Conservation (phyloP, 1,140 invertebrate species). For the Platorchestia sp. region DNA sequence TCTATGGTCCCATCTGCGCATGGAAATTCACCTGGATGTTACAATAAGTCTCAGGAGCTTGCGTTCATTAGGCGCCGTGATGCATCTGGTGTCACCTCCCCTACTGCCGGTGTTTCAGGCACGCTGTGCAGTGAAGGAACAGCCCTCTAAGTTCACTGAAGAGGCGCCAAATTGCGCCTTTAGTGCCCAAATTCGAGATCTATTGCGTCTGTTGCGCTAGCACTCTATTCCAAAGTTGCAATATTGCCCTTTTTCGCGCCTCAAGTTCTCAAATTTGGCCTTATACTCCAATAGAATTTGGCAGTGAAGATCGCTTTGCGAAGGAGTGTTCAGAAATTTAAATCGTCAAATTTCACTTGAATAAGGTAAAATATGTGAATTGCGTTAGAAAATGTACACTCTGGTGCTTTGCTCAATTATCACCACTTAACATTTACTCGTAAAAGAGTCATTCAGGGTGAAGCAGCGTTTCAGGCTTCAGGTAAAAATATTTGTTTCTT, state of each 20-base stretch:
- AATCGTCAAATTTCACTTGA: too few relatives aligned
- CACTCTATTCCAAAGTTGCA: too few relatives aligned
- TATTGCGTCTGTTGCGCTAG: background rate
- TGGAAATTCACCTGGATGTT: background rate
- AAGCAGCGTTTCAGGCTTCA: background rate
- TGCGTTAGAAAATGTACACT: too few relatives aligned
- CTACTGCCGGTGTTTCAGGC: background rate
- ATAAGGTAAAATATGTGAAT: too few relatives aligned
- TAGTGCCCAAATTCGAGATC: background rate
- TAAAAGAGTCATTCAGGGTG: background rate
- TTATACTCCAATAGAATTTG: too few relatives aligned
- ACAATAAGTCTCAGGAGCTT: background rate
- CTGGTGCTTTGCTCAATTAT: too few relatives aligned
- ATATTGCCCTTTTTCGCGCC: too few relatives aligned
- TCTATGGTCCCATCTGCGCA: background rate
- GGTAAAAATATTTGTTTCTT: background rate
- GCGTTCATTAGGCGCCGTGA: background rate
- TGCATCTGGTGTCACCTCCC: background rate
- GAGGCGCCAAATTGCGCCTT: background rate
- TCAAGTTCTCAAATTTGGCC: too few relatives aligned
- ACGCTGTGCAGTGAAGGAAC: background rate
- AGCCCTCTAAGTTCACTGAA: background rate
- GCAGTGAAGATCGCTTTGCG: too few relatives aligned
- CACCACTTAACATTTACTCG: background rate
- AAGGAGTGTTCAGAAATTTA: too few relatives aligned